Conservation (phyloP, 1,140 invertebrate species). For the Drosophila murphyi region DNA sequence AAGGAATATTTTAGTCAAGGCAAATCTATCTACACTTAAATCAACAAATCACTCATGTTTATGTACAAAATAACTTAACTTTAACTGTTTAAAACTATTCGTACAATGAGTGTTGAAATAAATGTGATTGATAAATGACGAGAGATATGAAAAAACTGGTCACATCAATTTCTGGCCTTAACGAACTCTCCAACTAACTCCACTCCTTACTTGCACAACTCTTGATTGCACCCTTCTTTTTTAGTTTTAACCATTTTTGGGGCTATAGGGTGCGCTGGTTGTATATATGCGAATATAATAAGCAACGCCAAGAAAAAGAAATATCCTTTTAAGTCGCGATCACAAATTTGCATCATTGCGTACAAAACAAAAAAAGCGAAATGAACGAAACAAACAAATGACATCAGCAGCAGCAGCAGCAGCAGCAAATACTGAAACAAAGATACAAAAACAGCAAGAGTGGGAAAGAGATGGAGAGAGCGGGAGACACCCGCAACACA, state of each 20-base stretch:
- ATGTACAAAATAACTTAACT: not conserved
- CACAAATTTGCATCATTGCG: slow-evolving; percentile 69
- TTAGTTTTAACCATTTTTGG: slow-evolving; percentile 20
- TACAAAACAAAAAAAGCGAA: slow-evolving; percentile 3
- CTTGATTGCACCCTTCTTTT: slow-evolving; percentile 31
- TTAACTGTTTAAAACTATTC: too few relatives aligned
- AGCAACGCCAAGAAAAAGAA: slow-evolving; percentile 38
- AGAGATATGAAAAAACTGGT: not conserved
- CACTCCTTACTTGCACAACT: slow-evolving; percentile 10
- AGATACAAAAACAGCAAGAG: not conserved
- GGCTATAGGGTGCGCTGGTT: not conserved
- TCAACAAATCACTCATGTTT: not conserved
- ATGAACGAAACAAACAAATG: slow-evolving; percentile 28
- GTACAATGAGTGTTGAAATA: too few relatives aligned
- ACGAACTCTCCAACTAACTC: not conserved
- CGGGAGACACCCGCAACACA: slow-evolving; percentile 62
- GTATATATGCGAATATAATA: slow-evolving; percentile 28
- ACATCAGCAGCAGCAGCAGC: slow-evolving; percentile 53
- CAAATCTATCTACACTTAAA: not conserved
- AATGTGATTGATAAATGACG: not conserved
- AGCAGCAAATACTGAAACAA: slow-evolving; percentile 3
- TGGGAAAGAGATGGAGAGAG: too few relatives aligned
- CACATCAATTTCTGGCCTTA: slow-evolving; percentile 5
- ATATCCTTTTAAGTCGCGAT: slow-evolving; percentile 73
- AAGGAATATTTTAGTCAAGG: too few relatives aligned